Evolutionary conservation across 2,797 vertebrate species (phyloP).

Genomic region (Paramormyrops hopkinsi): DNA sequence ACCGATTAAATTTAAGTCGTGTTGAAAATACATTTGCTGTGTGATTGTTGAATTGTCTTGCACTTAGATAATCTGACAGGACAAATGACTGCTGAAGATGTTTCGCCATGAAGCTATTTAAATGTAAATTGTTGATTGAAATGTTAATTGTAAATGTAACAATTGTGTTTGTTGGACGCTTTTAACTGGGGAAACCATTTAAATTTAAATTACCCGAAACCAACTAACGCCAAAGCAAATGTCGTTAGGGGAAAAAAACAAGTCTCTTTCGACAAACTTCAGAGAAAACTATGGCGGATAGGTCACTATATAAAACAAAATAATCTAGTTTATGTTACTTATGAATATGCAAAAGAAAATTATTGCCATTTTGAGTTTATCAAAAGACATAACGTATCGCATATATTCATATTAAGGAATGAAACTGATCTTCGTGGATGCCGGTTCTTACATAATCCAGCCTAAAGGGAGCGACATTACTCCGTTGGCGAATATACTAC

Average conservation of each 20-base stretch:
- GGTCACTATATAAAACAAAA: background rate
- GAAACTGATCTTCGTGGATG: background rate
- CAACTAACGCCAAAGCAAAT: background rate
- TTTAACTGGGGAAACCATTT: background rate
- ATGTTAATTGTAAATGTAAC: background rate
- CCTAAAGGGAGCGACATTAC: slow-evolving; percentile 16
- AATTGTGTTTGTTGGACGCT: background rate
- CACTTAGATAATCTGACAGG: background rate
- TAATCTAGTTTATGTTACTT: background rate
- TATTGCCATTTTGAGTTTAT: background rate
- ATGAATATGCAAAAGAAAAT: background rate
- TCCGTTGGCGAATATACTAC: background rate
- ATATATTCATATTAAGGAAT: background rate
- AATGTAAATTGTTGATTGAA: background rate
- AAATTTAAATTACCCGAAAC: background rate
- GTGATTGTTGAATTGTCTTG: background rate
- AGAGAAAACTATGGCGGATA: background rate
- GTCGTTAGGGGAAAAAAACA: background rate
- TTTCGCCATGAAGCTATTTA: background rate
- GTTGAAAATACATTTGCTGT: background rate
- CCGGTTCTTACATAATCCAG: background rate
- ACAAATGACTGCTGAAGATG: background rate
- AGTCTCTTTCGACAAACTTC: background rate
- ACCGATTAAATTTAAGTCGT: background rate
- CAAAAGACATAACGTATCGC: background rate